These are phyloP conservation scores for Bursaphelenchus okinawaensis DNA, from an alignment of 2,888 invertebrate genomes.

Conservation along the genomic window DNA sequence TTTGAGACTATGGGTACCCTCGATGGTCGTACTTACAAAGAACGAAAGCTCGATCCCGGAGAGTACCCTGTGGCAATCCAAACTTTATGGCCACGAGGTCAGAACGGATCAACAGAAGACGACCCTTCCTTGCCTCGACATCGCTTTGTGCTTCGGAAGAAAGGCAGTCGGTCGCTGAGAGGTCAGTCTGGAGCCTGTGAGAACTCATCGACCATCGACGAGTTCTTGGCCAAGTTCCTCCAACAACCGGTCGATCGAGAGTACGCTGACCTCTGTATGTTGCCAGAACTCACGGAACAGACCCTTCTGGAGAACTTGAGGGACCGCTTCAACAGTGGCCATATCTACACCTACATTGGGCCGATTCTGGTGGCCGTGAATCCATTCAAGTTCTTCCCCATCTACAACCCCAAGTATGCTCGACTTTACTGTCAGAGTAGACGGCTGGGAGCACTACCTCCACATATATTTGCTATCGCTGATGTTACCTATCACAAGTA, in stretches of 20 bases:
- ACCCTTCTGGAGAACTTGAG: slow-evolving; percentile 83
- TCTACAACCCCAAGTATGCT: slow-evolving; percentile 94
- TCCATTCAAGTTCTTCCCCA: slow-evolving; percentile 81
- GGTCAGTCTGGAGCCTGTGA: slow-evolving; percentile 24
- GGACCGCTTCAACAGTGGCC: slow-evolving; percentile 73
- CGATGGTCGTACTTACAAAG: slow-evolving; percentile 73
- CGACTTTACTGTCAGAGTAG: slow-evolving; percentile 84
- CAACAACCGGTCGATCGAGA: slow-evolving; percentile 82
- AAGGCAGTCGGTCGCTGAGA: slow-evolving; percentile 10
- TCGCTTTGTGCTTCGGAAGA: slow-evolving; percentile 33
- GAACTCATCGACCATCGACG: slow-evolving; percentile 71
- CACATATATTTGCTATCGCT: slow-evolving; percentile 86
- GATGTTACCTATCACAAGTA: slow-evolving; percentile 56
- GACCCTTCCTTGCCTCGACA: slow-evolving; percentile 37
- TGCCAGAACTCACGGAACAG: slow-evolving; percentile 84
- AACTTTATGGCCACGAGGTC: slow-evolving; percentile 29
- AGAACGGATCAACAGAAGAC: slow-evolving; percentile 23
- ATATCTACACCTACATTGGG: slow-evolving; percentile 75
- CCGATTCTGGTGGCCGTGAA: slow-evolving; percentile 85
- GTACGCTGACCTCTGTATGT: slow-evolving; percentile 88
- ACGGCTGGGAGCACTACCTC: slow-evolving; percentile 81
- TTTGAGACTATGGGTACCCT: slow-evolving; percentile 57
- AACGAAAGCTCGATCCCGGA: slow-evolving; percentile 71
- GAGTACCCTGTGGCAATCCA: slow-evolving; percentile 61
- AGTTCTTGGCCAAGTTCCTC: slow-evolving; percentile 84